Base-by-base conservation (phyloP, 2,113 vertebrate species). In the Empidonax traillii region DNA sequence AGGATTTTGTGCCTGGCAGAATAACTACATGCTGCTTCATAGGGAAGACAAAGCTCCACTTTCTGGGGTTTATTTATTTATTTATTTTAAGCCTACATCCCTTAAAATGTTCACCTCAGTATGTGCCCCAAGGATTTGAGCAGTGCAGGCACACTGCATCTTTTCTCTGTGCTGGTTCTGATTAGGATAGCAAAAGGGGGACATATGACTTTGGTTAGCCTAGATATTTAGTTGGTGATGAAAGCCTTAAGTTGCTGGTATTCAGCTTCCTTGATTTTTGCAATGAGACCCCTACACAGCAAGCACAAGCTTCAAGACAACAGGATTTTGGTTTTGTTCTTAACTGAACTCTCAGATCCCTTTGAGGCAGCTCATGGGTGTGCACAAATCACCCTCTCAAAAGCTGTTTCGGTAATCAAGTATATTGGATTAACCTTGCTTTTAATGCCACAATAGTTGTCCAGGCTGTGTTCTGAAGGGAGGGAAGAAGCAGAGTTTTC, bases 111-210 rank as follows among this genome's bases (percentile, higher is more conserved):
- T 82, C 78, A 65, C 10, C 4, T 39, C 30, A 21, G 61, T 13
- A 8, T 0, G 0, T 63, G 66, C 28, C 52, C n/a, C 25, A 23
- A 61, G 51, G 62, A 67, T 24, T 24, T 1, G 3, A 69, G 55
- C 35, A 49, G 49, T 3, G 8, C 21, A 46, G 33, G n/a, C 37
- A 78, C 35, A 5, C n/a, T 35, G 66, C 22, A 18, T 56, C 71
- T 82, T 65, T 79, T 19, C 81, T 74, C 53, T 20, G 12, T 28
- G 53, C 51, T 46, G 7, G 5, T 41, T 85, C 77, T 51, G 44
- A 61, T 49, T 22, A 62, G 43, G 63, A 19, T 3, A 41, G 74
- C 44, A 76, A 67, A 65, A 24, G 19, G 33, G 23, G 43, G 58
- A 58, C 14, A 12, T 3, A 3, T 15, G 53, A 14, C 69, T 13